Evolutionary conservation across 2,113 vertebrate species (phyloP).

Genomic region (Corythornis cristatus): DNA sequence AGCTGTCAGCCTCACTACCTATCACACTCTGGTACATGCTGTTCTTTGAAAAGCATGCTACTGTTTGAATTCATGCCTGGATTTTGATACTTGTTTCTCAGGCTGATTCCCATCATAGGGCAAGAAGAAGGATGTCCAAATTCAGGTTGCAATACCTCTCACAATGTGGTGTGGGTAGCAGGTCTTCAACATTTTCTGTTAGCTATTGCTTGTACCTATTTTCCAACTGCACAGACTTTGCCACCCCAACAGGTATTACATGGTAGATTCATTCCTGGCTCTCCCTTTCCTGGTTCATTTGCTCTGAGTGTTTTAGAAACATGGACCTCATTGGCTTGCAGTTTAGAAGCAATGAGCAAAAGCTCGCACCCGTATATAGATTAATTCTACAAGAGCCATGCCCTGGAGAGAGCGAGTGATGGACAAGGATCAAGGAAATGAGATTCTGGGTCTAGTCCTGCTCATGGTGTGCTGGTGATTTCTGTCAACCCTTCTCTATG

Average conservation of each 20-base stretch:
- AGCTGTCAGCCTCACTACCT: constrained; percentile 7
- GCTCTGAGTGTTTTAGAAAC: background rate
- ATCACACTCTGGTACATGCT: background rate
- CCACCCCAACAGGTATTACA: background rate
- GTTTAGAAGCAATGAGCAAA: background rate
- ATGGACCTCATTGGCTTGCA: background rate
- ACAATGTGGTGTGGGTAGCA: background rate
- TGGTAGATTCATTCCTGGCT: background rate
- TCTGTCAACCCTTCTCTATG: background rate
- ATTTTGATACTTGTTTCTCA: background rate
- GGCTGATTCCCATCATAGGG: background rate
- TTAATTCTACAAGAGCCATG: background rate
- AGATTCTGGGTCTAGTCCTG: background rate
- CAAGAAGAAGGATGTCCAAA: background rate
- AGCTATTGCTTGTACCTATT: background rate
- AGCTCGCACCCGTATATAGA: background rate
- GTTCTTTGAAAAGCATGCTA: background rate
- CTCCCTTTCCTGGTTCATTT: background rate
- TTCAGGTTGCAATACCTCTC: background rate
- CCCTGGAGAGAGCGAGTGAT: background rate
- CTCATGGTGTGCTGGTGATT: background rate
- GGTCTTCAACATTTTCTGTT: background rate
- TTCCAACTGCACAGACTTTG: background rate
- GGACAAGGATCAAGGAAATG: background rate
- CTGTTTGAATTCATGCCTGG: background rate